Evolutionary conservation across 2,113 vertebrate species (phyloP), one percentile per base, ranked within the genome.

Genomic region (Formicarius rufipectus): DNA sequence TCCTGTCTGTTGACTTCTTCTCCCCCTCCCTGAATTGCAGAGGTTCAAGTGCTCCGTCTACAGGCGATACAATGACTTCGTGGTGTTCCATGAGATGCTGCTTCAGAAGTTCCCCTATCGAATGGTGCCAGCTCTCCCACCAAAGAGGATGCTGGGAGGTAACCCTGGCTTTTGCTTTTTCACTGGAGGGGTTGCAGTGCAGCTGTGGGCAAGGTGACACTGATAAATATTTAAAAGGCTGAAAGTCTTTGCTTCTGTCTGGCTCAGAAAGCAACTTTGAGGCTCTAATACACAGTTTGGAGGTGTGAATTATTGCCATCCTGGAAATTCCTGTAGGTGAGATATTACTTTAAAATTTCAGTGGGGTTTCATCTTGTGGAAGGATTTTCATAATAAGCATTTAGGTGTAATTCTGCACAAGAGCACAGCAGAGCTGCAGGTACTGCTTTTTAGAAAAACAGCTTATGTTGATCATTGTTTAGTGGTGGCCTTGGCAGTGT

Each of bases 121-220:
- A 25, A 98, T 99, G 97, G 99, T 99, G 67, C 99, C 99, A 0
- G 98, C 98, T 0, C 98, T 99, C 44, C 99, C 99, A 2, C 99
- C 99, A 12, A 99, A 99, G 96, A 98, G 99, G 90, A 98, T 99
- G 98, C 97, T 99, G 59, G 99, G 99, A 98, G 99, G 99, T 99
- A 97, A 96, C 45, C 5, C n/a, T 55, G 74, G 28, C 2, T 3
- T 30, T n/a, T 2, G 31, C 12, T 69, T 64, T 33, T 24, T 81
- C 31, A 4, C 67, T 71, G 40, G 9, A 85, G 33, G 64, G 40
- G 37, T 58, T 1, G 0, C 0, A 0, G 27, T 66, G 12, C 19
- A 20, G 20, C 8, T 0, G 0, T 4, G 4, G 7, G 35, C 4
- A 11, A 30, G 30, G 20, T 56, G 73, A 10, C 33, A 1, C 12